Percentiles rank a stretch among this genome's conserved stretches.
Conservation (phyloP, 2,113 vertebrate genomes). For the Dipodomys ordii region DNA sequence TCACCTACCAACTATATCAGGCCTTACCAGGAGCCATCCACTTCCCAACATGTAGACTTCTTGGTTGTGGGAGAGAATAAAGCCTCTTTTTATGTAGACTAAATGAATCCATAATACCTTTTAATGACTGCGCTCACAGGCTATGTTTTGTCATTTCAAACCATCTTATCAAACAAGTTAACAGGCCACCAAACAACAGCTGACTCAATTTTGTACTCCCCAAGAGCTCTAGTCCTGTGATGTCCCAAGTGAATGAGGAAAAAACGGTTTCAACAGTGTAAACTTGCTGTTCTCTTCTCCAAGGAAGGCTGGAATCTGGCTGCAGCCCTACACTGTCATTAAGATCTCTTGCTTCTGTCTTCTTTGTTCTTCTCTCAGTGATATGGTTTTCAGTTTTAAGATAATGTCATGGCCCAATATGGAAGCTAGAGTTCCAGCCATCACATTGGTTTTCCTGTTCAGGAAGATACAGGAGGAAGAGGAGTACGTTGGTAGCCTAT, state of each 20-base stretch:
- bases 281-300: not conserved
- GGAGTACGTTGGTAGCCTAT: not conserved
- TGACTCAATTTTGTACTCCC: not conserved
- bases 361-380: not conserved
- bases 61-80: not conserved
- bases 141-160: not conserved
- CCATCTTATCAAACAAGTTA: slow-evolving; percentile 26
- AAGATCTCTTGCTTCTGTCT: not conserved
- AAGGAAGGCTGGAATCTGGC: not conserved
- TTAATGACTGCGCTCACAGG: not conserved
- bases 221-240: not conserved
- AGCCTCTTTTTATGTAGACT: not conserved
- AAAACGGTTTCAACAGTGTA: not conserved
- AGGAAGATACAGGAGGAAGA: not conserved
- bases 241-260: not conserved
- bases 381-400: not conserved
- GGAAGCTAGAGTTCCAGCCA: not conserved
- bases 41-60: not conserved
- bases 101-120: not conserved
- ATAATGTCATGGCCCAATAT: not conserved
- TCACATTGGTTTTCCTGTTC: not conserved
- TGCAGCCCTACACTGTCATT: not conserved
- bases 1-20: no score
- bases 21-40: not conserved
- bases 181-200: not conserved